A percentile compares a stretch with the other conserved stretches of the same genome.
These are phyloP conservation scores for Hipparchia semele DNA, from an alignment of 2,888 invertebrate species.

Conservation along the genomic window DNA sequence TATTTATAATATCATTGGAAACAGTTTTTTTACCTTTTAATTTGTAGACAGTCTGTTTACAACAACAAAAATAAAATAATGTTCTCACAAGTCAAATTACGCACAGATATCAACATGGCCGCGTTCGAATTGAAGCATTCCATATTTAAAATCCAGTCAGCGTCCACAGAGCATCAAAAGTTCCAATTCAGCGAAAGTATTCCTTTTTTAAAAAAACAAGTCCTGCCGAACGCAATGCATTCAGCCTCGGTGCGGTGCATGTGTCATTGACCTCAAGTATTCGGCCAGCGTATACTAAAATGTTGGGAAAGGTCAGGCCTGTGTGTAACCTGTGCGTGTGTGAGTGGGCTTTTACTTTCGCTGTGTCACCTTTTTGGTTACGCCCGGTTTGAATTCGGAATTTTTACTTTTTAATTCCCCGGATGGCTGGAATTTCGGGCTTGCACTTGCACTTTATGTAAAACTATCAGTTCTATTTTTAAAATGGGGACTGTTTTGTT, in stretches of 20 bases:
- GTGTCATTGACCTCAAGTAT: slow-evolving; percentile 71
- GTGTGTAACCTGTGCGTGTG: slow-evolving; percentile 51
- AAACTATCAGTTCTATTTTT: slow-evolving; percentile 13
- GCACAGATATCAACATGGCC: too few species aligned
- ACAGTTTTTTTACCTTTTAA: too few species aligned
- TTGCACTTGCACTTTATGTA: slow-evolving; percentile 13
- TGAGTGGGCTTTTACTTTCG: slow-evolving; percentile 74
- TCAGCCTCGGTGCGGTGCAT: slow-evolving; percentile 64
- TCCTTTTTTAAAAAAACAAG: slow-evolving; percentile 58
- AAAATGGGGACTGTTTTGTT: not conserved
- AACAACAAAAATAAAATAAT: not conserved
- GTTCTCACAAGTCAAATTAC: not conserved
- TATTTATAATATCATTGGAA: too few species aligned
- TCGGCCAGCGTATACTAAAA: slow-evolving; percentile 69
- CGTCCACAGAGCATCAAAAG: slow-evolving; percentile 41
- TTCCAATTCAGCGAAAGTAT: slow-evolving; percentile 68
- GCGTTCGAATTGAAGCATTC: slow-evolving; percentile 10
- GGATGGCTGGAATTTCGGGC: slow-evolving; percentile 24
- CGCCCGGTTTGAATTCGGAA: slow-evolving; percentile 38
- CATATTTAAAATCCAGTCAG: slow-evolving; percentile 34
- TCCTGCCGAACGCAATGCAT: slow-evolving; percentile 71
- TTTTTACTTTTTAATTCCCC: slow-evolving; percentile 41
- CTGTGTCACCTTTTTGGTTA: slow-evolving; percentile 44
- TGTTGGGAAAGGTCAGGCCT: slow-evolving; percentile 79
- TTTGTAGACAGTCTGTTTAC: not conserved